These are phyloP conservation scores for Halichoeres trimaculatus DNA, from an alignment of 2,113 vertebrate species.

Conservation along the genomic window DNA sequence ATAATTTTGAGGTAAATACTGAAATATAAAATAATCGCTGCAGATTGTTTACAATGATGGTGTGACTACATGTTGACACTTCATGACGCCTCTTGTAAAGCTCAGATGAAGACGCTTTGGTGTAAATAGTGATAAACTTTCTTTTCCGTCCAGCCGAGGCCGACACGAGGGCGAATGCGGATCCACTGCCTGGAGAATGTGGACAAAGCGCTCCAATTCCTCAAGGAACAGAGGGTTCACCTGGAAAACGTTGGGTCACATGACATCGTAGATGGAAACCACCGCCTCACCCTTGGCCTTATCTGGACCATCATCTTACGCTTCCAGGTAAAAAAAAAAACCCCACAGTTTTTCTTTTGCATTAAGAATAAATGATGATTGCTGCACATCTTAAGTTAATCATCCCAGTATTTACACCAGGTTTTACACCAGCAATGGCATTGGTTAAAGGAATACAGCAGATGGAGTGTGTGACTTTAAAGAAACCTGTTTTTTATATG, in stretches of 20 bases:
- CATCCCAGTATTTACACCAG: no score
- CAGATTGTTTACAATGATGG: no score
- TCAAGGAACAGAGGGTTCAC: slow-evolving; percentile 96
- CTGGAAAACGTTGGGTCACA: slow-evolving; percentile 97
- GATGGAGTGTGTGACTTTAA: no score
- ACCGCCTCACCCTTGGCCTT: slow-evolving; percentile 92
- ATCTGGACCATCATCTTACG: slow-evolving; percentile 97
- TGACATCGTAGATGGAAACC: slow-evolving; percentile 96
- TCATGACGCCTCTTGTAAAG: no score
- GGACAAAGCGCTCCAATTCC: slow-evolving; percentile 95
- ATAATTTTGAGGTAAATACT: no score
- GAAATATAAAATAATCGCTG: no score
- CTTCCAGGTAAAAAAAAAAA: slow-evolving; percentile 87
- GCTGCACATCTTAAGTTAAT: no score
- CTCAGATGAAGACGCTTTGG: neutral
- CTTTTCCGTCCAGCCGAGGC: slow-evolving; percentile 84
- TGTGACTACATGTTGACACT: neutral
- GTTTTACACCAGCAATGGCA: no score
- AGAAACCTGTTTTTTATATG: no score
- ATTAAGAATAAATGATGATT: no score
- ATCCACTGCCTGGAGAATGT: slow-evolving; percentile 97
- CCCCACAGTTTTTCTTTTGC: no score
- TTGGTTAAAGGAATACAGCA: no score
- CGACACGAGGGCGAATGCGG: slow-evolving; percentile 93
- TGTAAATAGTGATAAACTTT: neutral